Percentiles rank a stretch among this genome's conserved stretches.
phyloP scores from a whole-genome alignment of 2,113 vertebrate species.

The Pelecanoides urinatrix region DNA sequence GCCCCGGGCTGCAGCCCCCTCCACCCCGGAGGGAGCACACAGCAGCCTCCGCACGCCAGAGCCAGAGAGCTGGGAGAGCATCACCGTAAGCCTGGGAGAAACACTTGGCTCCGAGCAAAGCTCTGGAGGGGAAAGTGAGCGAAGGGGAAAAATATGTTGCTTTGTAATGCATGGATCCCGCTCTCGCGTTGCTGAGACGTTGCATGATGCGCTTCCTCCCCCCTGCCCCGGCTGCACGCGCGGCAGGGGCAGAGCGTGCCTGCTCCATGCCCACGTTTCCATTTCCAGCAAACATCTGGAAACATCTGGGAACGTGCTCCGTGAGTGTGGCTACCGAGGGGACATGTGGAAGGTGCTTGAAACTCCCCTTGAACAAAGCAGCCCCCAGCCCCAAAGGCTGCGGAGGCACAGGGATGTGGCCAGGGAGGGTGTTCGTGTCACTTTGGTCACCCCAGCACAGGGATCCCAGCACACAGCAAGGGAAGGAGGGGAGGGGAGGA shows the following conservation, averaged over 20 bases:
- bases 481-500: background rate
- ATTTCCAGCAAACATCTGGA: background rate
- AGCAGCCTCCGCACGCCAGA: background rate
- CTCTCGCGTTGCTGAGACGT: background rate
- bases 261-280: rapidly evolving
- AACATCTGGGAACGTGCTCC: background rate
- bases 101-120: background rate
- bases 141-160: constrained; percentile 24
- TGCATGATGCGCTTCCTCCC: background rate
- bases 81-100: background rate
- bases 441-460: background rate
- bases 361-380: background rate
- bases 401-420: rapidly evolving
- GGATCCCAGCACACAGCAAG: background rate
- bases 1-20: background rate
- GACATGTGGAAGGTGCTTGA: background rate
- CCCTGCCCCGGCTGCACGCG: rapidly evolving
- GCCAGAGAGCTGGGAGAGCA: background rate
- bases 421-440: background rate
- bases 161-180: background rate
- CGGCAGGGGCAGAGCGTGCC: background rate
- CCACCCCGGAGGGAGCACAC: background rate
- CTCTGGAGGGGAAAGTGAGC: background rate
- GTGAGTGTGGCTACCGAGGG: rapidly evolving
- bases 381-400: too few relatives aligned